phyloP scores from a whole-genome alignment of 1,140 invertebrate species.

The Solen grandis region DNA sequence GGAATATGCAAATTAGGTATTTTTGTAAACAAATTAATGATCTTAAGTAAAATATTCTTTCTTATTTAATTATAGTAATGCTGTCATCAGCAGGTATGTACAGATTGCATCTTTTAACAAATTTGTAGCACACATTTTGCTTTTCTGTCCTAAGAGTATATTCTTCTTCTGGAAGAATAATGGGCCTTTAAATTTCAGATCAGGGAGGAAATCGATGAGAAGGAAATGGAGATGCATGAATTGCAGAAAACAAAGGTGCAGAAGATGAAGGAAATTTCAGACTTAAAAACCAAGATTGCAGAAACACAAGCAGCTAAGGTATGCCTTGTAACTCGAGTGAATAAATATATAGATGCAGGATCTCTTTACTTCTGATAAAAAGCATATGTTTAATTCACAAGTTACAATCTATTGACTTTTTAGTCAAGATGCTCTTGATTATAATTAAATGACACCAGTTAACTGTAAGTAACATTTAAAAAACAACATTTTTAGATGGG shows the following conservation, averaged over 20 bases:
- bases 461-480: neutral
- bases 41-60: neutral
- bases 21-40: neutral
- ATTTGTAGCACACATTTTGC: neutral
- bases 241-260: slow-evolving; percentile 51
- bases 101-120: neutral
- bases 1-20: too few species aligned
- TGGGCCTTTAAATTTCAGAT: slow-evolving; percentile 48
- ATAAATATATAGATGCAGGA: neutral
- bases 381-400: neutral
- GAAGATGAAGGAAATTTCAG: slow-evolving; percentile 39
- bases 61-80: neutral
- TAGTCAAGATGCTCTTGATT: neutral
- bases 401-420: neutral
- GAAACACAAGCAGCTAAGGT: slow-evolving; percentile 61
- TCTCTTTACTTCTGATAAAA: neutral
- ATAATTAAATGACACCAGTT: neutral
- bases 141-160: neutral
- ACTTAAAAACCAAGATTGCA: slow-evolving; percentile 54
- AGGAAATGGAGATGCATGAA: slow-evolving; percentile 48
- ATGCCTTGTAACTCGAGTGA: slow-evolving; percentile 1
- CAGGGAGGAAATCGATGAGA: slow-evolving; percentile 56
- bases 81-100: neutral
- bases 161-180: neutral
- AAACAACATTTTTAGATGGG: neutral